Base-by-base conservation (phyloP, 1,140 invertebrate species). In the Eubasilissa regina region DNA sequence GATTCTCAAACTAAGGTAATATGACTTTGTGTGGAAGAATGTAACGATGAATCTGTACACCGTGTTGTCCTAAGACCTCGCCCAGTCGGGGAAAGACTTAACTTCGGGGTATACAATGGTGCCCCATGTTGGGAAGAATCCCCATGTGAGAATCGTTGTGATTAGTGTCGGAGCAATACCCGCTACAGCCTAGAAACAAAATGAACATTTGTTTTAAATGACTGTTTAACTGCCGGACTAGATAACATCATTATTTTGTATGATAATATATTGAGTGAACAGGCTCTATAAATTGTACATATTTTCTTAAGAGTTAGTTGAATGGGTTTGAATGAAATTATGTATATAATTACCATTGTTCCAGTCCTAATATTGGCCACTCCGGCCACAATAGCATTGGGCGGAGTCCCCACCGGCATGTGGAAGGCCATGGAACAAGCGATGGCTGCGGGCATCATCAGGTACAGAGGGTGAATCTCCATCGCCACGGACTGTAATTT, bases 371-470 rank as follows among this genome's bases (percentile, higher is more conserved):
- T 95, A 79, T 93, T 92, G 1, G 93, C 94, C 35, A 94, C 94
- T 0, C 94, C 94, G 58, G 95, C 95, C 0, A 96, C 96, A 72
- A 99, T 96, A 0, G 97, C 97, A 88, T 99, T 99, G n/a, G 97
- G 97, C 4, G 97, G 96, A 0, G 93, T 94, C 4, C 91, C 91
- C 0, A 97, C 95, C 1, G 97, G 97, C 84, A 93, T 88, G 83
- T 89, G 89, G 88, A 94, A 94, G 4, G 93, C 92, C 87, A 92
- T 97, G 8, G 95, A 97, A 85, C 94, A 95, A 8, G 92, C 92
- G 58, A 95, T 86, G 0, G 95, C 92, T 0, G 95, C 93, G 0
- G 97, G 97, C 77, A 98, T 87, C 91, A 97, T 96, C 84, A 97
- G 90, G 86, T 95, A 96, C 72, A 98, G 85, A 0, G 97, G 97